Evolutionary conservation across 1,140 invertebrate species (phyloP), one percentile per base, ranked within the genome.

Genomic region (Archivesica marissinica): DNA sequence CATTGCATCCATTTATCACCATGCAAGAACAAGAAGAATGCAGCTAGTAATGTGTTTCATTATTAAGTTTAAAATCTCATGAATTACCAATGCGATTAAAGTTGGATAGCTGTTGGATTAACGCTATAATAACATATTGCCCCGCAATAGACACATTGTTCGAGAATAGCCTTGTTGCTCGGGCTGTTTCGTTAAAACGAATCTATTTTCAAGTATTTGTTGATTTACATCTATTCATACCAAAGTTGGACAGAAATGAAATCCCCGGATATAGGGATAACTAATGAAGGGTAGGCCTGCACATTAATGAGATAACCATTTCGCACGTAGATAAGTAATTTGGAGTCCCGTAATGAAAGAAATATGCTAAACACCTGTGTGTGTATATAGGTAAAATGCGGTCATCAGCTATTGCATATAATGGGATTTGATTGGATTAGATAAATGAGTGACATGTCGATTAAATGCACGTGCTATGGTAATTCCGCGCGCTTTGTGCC

Each of bases 301-400:
- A 66, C 41, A 50, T 81, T 81, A 72, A 44, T 25, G 11, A 52
- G 79, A 81, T 81, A 81, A 56, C 28, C 28, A 56, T 72, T 81
- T 81, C 79, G 47, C 79, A 81, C 79, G 79, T 81, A 81, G 79
- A 81, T 81, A 81, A 72, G 66, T 81, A 81, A 81, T 81, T 81
- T 81, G 64, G 25, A 61, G 38, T 9, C n/a, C 35, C 39, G 25
- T 81, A 81, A 81, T 81, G 79, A 81, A 81, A 81, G 41, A 70
- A 81, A 81, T 72, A 72, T 81, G 79, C n/a, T 23, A 81, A 61
- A 33, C 79, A 81, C 79, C 79, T 81, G 79, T 47, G 41, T 33
- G 28, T 35, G 64, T 47, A 81, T 81, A 59, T 72, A 54, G 44
- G 66, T 70, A 54, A 56, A 68, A 72, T 54, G 23, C 9, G 50